phyloP scores from a whole-genome alignment of 1,140 invertebrate species.

The Neodiprion pinetum region DNA sequence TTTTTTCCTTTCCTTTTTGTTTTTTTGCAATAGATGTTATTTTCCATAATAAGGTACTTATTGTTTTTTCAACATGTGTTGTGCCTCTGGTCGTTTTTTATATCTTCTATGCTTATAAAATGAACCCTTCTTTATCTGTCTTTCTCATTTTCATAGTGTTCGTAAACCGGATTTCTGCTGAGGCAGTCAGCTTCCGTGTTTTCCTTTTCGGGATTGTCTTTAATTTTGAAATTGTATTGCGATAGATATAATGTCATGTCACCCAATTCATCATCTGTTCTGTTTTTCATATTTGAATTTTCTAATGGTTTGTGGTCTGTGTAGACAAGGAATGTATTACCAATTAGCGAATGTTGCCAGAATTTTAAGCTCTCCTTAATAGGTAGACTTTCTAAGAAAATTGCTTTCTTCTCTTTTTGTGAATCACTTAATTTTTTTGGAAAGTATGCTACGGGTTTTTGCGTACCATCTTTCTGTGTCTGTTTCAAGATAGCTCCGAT shows the following conservation, averaged over 20 bases:
- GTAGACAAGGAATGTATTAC: too few relatives aligned
- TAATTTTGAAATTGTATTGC: neutral
- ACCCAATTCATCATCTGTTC: slow-evolving; percentile 21
- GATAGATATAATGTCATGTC: slow-evolving; percentile 12
- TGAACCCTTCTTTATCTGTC: too few relatives aligned
- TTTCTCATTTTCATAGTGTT: neutral
- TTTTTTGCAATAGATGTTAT: slow-evolving; percentile 26
- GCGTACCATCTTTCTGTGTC: too few relatives aligned
- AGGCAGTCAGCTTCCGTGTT: too few relatives aligned
- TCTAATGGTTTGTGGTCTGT: too few relatives aligned
- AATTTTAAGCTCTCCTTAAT: slow-evolving; percentile 16
- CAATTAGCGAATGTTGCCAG: slow-evolving; percentile 14
- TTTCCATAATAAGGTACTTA: neutral
- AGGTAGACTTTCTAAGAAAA: slow-evolving; percentile 9
- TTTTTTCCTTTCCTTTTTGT: slow-evolving; percentile 34
- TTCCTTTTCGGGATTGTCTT: slow-evolving; percentile 13
- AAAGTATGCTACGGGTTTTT: neutral
- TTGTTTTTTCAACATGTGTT: neutral
- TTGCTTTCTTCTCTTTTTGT: slow-evolving; percentile 18
- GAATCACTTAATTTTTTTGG: slow-evolving; percentile 21
- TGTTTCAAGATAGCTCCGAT: too few relatives aligned
- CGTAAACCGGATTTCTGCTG: too few relatives aligned
- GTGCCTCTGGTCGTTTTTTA: neutral
- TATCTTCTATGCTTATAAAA: neutral
- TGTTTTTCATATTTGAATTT: neutral